Percentiles rank a stretch among this genome's conserved stretches.
phyloP scores from a whole-genome alignment of 2,888 invertebrate species.

The Dicyrtomina minuta region DNA sequence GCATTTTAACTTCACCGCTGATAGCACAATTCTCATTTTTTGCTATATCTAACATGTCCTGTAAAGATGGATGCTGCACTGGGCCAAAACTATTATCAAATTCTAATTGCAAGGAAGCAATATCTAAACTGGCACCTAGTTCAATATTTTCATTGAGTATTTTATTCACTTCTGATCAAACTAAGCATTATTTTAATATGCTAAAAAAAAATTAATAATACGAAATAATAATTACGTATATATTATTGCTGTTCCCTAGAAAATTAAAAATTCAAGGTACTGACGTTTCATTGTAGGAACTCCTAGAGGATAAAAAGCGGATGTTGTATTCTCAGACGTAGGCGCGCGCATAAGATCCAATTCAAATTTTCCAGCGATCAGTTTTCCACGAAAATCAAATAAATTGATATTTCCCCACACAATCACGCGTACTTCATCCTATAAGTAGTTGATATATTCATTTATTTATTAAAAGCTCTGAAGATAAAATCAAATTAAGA shows the following conservation, averaged over 20 bases:
- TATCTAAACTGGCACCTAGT: conserved; percentile 59
- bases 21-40: conserved; percentile 36
- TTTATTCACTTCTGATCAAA: no score
- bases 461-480: no score
- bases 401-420: conserved; percentile 63
- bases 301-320: conserved; percentile 53
- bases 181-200: no score
- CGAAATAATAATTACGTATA: no score
- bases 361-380: conserved; percentile 59
- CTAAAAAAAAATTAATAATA: no score
- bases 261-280: no score
- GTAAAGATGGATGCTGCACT: conserved; percentile 58
- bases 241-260: no score
- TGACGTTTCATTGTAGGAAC: no score
- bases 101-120: conserved; percentile 59
- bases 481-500: conserved; percentile 19
- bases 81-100: conserved; percentile 58
- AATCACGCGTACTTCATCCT: conserved; percentile 59
- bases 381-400: conserved; percentile 61
- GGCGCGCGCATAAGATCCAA: conserved; percentile 60
- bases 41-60: conserved; percentile 58
- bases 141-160: no score
- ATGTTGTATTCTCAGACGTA: conserved; percentile 55
- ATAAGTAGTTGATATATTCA: no score
- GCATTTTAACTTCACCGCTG: conserved; percentile 20